Conservation (phyloP, 1,140 invertebrate species). For the Brachionus plicatilis region DNA sequence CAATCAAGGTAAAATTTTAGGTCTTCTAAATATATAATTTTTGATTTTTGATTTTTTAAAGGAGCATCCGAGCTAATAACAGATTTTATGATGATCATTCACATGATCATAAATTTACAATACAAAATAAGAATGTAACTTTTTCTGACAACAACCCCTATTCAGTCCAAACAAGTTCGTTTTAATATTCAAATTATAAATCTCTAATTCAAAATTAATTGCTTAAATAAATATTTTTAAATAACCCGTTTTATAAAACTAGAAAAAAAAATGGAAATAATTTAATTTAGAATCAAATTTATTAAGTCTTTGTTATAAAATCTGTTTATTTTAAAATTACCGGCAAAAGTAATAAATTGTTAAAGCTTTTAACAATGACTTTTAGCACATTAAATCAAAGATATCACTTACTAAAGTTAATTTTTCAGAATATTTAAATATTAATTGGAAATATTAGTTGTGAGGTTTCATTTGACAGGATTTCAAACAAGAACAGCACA, state of each 20-base stretch:
- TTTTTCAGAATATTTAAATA: background rate
- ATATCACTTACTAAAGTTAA: background rate
- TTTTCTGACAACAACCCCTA: constrained; percentile 4
- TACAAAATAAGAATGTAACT: background rate
- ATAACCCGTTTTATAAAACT: background rate
- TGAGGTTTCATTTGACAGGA: background rate
- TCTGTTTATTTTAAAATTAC: no score
- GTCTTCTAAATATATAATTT: background rate
- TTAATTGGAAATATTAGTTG: background rate
- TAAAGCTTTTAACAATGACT: no score
- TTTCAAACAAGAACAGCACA: background rate
- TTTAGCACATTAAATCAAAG: background rate
- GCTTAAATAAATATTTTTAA: background rate
- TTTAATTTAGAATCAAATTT: background rate
- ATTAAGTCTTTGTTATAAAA: no score
- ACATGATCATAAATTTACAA: constrained; percentile 21
- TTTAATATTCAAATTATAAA: background rate
- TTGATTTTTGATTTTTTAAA: background rate
- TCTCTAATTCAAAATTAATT: background rate
- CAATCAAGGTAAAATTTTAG: background rate
- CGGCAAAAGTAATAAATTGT: no score
- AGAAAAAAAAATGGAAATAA: background rate
- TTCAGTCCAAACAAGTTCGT: background rate
- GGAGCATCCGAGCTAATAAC: constrained; percentile 15
- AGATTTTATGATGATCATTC: constrained; percentile 10